A percentile compares a stretch with the other conserved stretches of the same genome.
phyloP scores from a whole-genome alignment of 2,888 invertebrate species.

The Drepana falcataria region DNA sequence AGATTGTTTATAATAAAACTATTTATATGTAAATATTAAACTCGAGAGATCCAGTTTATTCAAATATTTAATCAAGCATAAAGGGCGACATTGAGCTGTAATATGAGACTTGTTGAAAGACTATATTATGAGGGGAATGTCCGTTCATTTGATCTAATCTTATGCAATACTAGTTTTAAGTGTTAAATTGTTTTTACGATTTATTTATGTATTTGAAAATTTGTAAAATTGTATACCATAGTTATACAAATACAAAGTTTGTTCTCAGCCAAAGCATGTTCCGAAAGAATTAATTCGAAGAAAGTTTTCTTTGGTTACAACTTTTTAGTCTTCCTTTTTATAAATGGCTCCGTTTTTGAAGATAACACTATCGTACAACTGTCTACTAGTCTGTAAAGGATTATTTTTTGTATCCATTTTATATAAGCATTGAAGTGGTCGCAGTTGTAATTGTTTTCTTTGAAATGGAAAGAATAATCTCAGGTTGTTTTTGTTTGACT shows the following conservation, averaged over 20 bases:
- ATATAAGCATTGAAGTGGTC: slow-evolving; percentile 43
- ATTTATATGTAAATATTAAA: slow-evolving; percentile 32
- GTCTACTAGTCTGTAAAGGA: slow-evolving; percentile 50
- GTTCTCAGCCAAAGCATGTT: slow-evolving; percentile 67
- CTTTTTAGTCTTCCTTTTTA: slow-evolving; percentile 50
- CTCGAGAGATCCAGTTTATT: slow-evolving; percentile 6
- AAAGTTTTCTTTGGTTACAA: slow-evolving; percentile 36
- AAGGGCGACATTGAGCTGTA: slow-evolving; percentile 30
- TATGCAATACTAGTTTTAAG: slow-evolving; percentile 78
- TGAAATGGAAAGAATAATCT: slow-evolving; percentile 57
- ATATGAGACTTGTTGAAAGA: slow-evolving; percentile 44
- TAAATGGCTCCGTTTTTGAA: slow-evolving; percentile 18
- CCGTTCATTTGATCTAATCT: slow-evolving; percentile 64
- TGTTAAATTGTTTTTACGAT: slow-evolving; percentile 77
- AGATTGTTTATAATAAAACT: slow-evolving; percentile 24
- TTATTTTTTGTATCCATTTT: slow-evolving; percentile 15
- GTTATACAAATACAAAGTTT: slow-evolving; percentile 47
- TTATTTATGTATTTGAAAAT: slow-evolving; percentile 64
- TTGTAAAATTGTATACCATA: slow-evolving; percentile 46
- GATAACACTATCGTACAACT: slow-evolving; percentile 31
- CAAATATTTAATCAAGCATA: slow-evolving; percentile 18
- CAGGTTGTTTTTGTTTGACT: slow-evolving; percentile 68
- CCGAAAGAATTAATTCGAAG: slow-evolving; percentile 18
- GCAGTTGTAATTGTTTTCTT: slow-evolving; percentile 44
- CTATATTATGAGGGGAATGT: slow-evolving; percentile 43